Percentiles rank a stretch among this genome's conserved stretches.
Conservation (phyloP, 2,797 vertebrate genomes). For the Epinephelus coioides region DNA sequence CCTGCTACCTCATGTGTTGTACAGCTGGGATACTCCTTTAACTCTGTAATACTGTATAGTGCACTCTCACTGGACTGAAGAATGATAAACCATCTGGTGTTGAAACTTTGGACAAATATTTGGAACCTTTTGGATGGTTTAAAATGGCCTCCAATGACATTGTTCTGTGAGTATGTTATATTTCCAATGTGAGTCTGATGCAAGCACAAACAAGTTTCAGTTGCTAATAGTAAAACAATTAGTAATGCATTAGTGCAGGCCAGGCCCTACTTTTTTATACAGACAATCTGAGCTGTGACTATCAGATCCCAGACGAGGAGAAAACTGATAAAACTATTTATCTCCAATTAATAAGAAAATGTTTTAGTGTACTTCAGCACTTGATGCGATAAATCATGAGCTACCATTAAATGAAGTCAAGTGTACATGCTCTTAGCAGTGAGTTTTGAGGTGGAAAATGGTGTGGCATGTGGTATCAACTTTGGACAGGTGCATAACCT, state of each 20-base stretch:
- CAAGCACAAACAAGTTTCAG: not conserved
- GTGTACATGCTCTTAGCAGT: not conserved
- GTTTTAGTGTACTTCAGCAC: not conserved
- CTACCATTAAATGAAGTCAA: not conserved
- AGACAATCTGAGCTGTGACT: not conserved
- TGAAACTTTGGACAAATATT: not conserved
- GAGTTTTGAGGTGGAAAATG: not conserved
- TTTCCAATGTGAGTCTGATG: not conserved
- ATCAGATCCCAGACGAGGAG: not conserved
- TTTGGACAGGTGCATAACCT: not conserved
- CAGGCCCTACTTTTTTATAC: too few species aligned
- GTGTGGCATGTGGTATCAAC: too few species aligned
- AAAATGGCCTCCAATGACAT: not conserved
- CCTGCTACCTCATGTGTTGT: conserved; percentile 10
- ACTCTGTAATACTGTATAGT: not conserved
- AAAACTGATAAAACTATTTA: not conserved
- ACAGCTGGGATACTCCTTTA: not conserved
- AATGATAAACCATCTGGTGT: not conserved
- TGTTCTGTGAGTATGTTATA: not conserved
- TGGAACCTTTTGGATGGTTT: not conserved
- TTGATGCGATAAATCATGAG: not conserved
- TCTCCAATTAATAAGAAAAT: not conserved
- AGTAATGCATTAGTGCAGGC: not conserved
- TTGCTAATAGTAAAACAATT: not conserved
- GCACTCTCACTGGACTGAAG: not conserved